Base-by-base conservation (phyloP, 2,888 invertebrate genomes). In the Agrotis segetum region DNA sequence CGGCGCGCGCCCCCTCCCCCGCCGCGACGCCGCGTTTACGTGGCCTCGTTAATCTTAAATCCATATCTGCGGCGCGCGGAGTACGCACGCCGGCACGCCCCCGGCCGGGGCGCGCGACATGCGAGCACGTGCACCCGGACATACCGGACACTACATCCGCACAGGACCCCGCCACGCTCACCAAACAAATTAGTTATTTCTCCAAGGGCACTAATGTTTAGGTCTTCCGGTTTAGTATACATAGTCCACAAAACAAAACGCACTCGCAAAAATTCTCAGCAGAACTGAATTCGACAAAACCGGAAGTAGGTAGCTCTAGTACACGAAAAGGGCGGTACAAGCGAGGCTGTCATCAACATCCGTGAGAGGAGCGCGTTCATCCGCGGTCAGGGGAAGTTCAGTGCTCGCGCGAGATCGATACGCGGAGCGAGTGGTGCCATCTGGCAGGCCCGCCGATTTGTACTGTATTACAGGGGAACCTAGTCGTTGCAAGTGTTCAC, bases 1-100 rank as follows among this genome's bases (percentile, higher is more conserved):
- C 96, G 96, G 87, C 88, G 86, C 85, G 98, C 95, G 97, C 97
- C 96, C 97, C 98, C 98, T 74, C 95, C 92, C 96, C 96, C 80
- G 85, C 95, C 96, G 78, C 86, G 77, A 82, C 82, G 79, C 74
- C 77, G 71, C 77, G 86, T 83, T 74, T 85, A 84, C 87, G 96
- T 96, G 97, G 86, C 92, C 92, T 91, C 91, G 92, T 93, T 93
- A 93, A 93, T 94, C 93, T 94, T 92, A 92, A 93, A 94, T 94
- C 94, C 94, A 94, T 94, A 94, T 92, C 93, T 88, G 91, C 88
- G 90, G 90, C 90, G 90, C 88, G 88, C 87, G 90, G 85, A 87
- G 85, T 84, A 81, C 83, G 87, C 88, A 84, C 88, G 85, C 81
- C 87, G 88, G 86, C 89, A 88, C 89, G 89, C 90, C 88, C 91